These are phyloP conservation scores for Chirona hameri DNA, from an alignment of 2,888 invertebrate species.

Conservation along the genomic window DNA sequence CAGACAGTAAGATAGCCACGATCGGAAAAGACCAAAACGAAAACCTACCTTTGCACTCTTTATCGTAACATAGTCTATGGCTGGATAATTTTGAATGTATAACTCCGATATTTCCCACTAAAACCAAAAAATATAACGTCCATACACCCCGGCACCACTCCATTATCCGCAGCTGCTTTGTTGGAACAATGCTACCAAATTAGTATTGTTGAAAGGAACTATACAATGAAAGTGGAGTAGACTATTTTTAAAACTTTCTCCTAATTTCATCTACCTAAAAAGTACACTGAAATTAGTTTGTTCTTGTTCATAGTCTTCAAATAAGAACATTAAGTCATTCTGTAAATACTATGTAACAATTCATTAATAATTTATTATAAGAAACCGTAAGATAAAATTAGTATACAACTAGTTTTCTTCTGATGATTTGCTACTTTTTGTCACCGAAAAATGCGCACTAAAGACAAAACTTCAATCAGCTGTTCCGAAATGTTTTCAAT, in stretches of 20 bases:
- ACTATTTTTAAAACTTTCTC: background rate
- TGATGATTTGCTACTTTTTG: too few relatives aligned
- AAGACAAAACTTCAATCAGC: too few relatives aligned
- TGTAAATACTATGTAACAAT: too few relatives aligned
- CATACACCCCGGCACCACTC: background rate
- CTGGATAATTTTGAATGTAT: background rate
- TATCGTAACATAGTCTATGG: background rate
- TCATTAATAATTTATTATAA: too few relatives aligned
- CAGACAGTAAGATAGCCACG: background rate
- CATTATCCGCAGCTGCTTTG: background rate
- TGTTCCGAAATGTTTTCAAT: too few relatives aligned
- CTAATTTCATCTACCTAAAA: too few relatives aligned
- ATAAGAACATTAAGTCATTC: too few relatives aligned
- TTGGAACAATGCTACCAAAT: background rate
- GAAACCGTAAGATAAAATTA: too few relatives aligned
- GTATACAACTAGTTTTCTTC: too few relatives aligned
- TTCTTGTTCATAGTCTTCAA: too few relatives aligned
- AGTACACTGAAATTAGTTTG: too few relatives aligned
- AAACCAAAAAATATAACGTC: background rate
- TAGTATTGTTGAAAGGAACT: background rate
- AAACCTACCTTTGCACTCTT: background rate
- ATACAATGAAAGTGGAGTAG: background rate
- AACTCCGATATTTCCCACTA: background rate
- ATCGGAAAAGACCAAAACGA: background rate
- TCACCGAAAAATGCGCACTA: too few relatives aligned